Evolutionary conservation across 2,888 invertebrate genomes (phyloP), one percentile per base, ranked within the genome.

Genomic region (Pantelozetes paolii): DNA sequence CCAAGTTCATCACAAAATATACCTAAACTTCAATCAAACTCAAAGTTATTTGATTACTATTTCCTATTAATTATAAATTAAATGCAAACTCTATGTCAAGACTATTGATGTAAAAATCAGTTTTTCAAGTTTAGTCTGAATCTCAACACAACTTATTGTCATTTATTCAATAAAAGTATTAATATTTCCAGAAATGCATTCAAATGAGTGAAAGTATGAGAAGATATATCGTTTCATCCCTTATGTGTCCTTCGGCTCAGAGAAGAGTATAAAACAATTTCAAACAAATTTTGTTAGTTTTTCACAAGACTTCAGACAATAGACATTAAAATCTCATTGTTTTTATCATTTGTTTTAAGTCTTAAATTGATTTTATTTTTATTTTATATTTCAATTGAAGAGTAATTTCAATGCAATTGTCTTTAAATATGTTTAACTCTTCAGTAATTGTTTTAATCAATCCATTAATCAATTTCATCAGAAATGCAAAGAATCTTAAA

Each of bases 251-350:
- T 64, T 64, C 62, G 36, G 36, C n/a, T 32, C 6, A 9, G 1
- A 54, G 11, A 8, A 32, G 62, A 20, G 23, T 64, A 64, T 64
- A 64, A 64, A 40, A 64, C 13, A 32, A 15, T 64, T 64, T 2
- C 62, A n/a, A 32, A 64, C 36, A n/a, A 11, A 36, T 64, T 64
- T 1, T 32, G 32, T 64, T 20, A 64, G 62, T 64, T 64, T 64
- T 40, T 64, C n/a, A 36, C n/a, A 36, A 20, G 36, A 8, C 57
- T 28, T 57, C 30, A 57, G 57, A 57, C 57, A 57, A 57, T 30
- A 26, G 57, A 57, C 57, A 30, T 30, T 18, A 57, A 57, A 54
- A 54, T n/a, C 50, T 50, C 54, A 26, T 13, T 11, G 2, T 54
- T 54, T 54, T 54, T 54, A 54, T 13, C 28, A 11, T 28, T 57